Percentiles rank a stretch among this genome's conserved stretches.
Evolutionary conservation across 2,888 invertebrate genomes (phyloP).

Genomic region (Gasteruption jaculator): DNA sequence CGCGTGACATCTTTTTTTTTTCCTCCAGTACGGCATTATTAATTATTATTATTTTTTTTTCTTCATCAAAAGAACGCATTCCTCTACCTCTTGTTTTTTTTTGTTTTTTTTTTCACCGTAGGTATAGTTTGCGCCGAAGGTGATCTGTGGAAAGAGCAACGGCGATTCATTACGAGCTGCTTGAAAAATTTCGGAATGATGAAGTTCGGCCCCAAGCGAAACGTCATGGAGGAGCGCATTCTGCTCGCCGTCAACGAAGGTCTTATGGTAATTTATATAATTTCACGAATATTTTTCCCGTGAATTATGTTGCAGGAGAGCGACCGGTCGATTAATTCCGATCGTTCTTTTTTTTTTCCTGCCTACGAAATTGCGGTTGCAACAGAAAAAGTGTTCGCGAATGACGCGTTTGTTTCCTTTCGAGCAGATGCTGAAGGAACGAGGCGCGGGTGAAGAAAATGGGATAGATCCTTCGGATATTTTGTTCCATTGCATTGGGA

Average conservation of each 20-base stretch:
- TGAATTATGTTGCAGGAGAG: too few relatives aligned
- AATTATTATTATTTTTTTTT: too few relatives aligned
- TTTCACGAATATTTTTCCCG: not conserved
- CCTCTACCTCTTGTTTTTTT: not conserved
- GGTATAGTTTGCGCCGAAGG: conserved; percentile 83
- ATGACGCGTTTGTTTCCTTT: too few relatives aligned
- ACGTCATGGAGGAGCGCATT: conserved; percentile 64
- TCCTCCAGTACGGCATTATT: not conserved
- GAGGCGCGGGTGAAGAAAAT: conserved; percentile 17
- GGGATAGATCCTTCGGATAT: conserved; percentile 56
- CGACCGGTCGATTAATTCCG: too few relatives aligned
- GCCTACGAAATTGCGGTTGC: too few relatives aligned
- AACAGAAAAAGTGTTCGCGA: too few relatives aligned
- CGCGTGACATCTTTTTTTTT: conserved; percentile 23
- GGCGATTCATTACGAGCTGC: conserved; percentile 68
- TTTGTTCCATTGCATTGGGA: conserved; percentile 70
- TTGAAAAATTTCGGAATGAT: conserved; percentile 71
- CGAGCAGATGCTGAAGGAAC: conserved; percentile 36
- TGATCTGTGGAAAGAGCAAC: conserved; percentile 75
- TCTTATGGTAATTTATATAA: conserved; percentile 54
- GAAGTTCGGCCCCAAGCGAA: conserved; percentile 58
- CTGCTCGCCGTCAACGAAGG: conserved; percentile 61
- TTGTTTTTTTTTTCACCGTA: conserved; percentile 43
- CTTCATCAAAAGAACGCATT: not conserved
- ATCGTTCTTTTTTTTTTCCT: too few relatives aligned